Conservation (phyloP, 2,888 invertebrate species). For the Harpagoxenus sublaevis region DNA sequence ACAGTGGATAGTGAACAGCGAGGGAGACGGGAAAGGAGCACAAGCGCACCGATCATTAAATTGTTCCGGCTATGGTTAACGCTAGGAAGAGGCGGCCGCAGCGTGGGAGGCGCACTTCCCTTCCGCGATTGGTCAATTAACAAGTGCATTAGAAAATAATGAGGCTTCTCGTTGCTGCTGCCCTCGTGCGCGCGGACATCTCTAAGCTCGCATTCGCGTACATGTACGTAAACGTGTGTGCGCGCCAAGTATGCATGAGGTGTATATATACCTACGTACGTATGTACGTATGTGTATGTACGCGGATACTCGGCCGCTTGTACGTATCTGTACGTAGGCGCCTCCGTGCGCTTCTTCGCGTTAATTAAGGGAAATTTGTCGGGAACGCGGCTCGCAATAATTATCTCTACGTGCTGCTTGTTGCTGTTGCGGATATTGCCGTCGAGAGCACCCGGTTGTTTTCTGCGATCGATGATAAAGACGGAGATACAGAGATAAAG, state of each 20-base stretch:
- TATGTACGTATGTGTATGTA: neutral
- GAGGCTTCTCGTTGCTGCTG: slow-evolving; percentile 74
- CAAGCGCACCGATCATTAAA: slow-evolving; percentile 83
- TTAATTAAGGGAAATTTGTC: slow-evolving; percentile 69
- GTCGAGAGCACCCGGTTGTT: slow-evolving; percentile 20
- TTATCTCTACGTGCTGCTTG: slow-evolving; percentile 49
- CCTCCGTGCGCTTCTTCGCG: slow-evolving; percentile 64
- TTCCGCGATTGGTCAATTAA: slow-evolving; percentile 84
- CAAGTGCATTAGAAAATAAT: slow-evolving; percentile 85
- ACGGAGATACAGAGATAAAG: neutral
- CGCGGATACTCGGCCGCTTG: slow-evolving; percentile 23
- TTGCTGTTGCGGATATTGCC: slow-evolving; percentile 36
- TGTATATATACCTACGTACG: neutral
- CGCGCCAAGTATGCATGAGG: neutral
- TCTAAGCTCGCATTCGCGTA: slow-evolving; percentile 62
- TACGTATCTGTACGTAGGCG: slow-evolving; percentile 25
- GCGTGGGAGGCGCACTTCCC: slow-evolving; percentile 78
- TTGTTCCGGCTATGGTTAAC: slow-evolving; percentile 85
- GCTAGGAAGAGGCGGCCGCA: slow-evolving; percentile 76
- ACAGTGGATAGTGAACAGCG: slow-evolving; percentile 35
- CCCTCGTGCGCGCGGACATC: slow-evolving; percentile 52
- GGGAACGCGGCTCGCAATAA: slow-evolving; percentile 59
- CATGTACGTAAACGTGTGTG: neutral
- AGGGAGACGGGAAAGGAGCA: slow-evolving; percentile 67
- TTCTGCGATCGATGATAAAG: slow-evolving; percentile 44